Conservation (phyloP, 2,113 vertebrate species). For the Megalops atlanticus region DNA sequence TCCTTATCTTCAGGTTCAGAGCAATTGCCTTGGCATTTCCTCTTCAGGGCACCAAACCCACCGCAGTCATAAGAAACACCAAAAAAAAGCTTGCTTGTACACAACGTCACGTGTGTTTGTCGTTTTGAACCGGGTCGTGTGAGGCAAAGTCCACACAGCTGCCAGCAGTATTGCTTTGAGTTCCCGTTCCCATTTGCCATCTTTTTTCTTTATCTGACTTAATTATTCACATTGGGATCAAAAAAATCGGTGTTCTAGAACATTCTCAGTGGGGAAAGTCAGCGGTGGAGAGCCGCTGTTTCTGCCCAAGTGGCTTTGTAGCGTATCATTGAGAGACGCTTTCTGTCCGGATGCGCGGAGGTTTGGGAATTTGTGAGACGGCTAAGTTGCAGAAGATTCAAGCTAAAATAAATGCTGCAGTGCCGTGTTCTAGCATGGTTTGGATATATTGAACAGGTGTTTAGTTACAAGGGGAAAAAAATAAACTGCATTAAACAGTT, state of each 20-base stretch:
- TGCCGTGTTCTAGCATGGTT: not conserved
- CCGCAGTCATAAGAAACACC: not conserved
- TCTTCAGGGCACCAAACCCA: conserved; percentile 7
- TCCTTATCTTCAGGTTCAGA: conserved; percentile 7
- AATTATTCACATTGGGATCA: not conserved
- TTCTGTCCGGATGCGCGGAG: not conserved
- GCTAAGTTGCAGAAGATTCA: not conserved
- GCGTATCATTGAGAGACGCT: not conserved
- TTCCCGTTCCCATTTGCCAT: not conserved
- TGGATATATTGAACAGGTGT: not conserved
- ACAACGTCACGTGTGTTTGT: not conserved
- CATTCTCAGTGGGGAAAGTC: not conserved
- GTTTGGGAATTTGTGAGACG: not conserved
- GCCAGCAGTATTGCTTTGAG: not conserved
- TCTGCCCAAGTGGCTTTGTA: not conserved
- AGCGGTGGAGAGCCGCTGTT: not conserved
- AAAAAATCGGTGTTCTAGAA: not conserved
- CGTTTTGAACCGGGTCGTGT: not conserved
- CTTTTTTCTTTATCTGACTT: not conserved
- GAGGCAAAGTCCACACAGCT: not conserved
- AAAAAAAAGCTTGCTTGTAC: not conserved
- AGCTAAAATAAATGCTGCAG: not conserved
- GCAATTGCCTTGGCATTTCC: not conserved
- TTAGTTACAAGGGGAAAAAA: too few species aligned
- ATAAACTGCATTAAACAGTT: too few species aligned